These are phyloP conservation scores for Bufo bufo DNA, from an alignment of 2,113 vertebrate species.

Conservation along the genomic window DNA sequence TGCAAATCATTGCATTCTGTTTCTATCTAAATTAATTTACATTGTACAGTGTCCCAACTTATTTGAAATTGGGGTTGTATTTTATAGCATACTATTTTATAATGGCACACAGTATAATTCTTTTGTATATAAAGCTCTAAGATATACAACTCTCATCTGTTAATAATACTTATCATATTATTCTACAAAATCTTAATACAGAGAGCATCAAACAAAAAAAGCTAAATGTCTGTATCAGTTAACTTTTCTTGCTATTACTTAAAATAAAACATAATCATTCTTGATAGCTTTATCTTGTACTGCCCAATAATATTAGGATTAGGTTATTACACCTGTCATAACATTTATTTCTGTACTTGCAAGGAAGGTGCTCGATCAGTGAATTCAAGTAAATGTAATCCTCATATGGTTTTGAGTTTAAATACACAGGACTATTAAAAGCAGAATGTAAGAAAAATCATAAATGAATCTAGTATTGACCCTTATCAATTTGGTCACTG, in stretches of 20 bases:
- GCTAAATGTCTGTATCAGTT: slow-evolving; percentile 69
- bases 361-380: slow-evolving; percentile 72
- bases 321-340: slow-evolving; percentile 77
- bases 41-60: too few relatives aligned
- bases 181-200: slow-evolving; percentile 60
- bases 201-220: slow-evolving; percentile 67
- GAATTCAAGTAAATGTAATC: slow-evolving; percentile 60
- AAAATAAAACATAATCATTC: slow-evolving; percentile 67
- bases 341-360: slow-evolving; percentile 72
- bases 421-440: slow-evolving; percentile 61
- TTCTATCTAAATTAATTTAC: too few relatives aligned
- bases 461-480: slow-evolving; percentile 61
- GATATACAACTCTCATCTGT: not conserved
- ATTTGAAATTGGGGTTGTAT: too few relatives aligned
- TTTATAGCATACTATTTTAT: too few relatives aligned
- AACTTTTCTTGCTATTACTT: slow-evolving; percentile 69
- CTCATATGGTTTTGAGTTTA: slow-evolving; percentile 61
- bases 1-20: too few relatives aligned
- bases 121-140: not conserved
- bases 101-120: not conserved
- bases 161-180: slow-evolving; percentile 61
- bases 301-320: slow-evolving; percentile 79
- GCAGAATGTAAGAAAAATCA: slow-evolving; percentile 33
- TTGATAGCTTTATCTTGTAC: slow-evolving; percentile 72
- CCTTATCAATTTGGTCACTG: slow-evolving; percentile 65